Conservation (phyloP, 2,113 vertebrate genomes). For the Canis aureus region DNA sequence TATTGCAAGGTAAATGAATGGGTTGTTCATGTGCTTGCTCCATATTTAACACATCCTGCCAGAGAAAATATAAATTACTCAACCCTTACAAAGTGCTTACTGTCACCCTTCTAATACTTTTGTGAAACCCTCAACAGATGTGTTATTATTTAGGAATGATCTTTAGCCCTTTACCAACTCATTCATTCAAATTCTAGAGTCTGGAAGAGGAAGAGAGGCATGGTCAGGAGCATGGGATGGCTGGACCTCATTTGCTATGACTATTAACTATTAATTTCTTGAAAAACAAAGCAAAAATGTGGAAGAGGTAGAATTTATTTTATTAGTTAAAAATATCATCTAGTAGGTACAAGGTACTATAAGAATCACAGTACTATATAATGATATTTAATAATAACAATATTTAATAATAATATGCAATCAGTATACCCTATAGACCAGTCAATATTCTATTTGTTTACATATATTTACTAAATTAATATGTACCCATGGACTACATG, state of each 20-base stretch:
- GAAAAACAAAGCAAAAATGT: background rate
- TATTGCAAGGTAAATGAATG: background rate
- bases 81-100: background rate
- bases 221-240: background rate
- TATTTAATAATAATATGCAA: background rate
- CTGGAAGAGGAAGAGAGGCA: background rate
- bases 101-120: background rate
- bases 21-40: background rate
- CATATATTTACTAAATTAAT: background rate
- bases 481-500: background rate
- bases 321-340: background rate
- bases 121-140: background rate
- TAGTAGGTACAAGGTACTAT: background rate
- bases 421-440: background rate
- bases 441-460: background rate
- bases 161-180: background rate
- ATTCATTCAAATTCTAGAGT: background rate
- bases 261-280: background rate
- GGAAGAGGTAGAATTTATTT: background rate
- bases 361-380: background rate
- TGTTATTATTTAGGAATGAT: background rate
- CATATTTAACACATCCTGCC: background rate
- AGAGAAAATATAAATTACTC: conserved; percentile 1
- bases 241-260: background rate
- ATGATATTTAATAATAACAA: background rate